Evolutionary conservation across 2,797 vertebrate species (phyloP).

Genomic region (Vespertilio murinus): DNA sequence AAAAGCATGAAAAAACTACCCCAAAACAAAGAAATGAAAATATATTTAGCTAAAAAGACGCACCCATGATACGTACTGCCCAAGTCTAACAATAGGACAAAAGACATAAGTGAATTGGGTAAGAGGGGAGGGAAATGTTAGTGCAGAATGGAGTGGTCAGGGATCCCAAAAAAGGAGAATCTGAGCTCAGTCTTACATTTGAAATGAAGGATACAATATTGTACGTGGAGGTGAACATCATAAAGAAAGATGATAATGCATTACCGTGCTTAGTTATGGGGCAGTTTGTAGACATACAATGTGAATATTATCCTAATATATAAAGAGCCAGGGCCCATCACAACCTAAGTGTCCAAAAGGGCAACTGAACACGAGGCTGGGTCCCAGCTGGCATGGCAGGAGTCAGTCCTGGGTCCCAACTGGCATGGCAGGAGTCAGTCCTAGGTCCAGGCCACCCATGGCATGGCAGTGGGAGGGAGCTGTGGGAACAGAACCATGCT

Average conservation of each 20-base stretch:
- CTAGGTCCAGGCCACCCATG: too few species aligned
- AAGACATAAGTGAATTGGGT: not conserved
- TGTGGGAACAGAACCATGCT: too few species aligned
- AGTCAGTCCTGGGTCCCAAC: too few species aligned
- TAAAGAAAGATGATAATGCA: not conserved
- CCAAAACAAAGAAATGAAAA: not conserved
- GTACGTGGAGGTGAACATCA: not conserved
- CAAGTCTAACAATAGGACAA: not conserved
- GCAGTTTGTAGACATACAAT: not conserved
- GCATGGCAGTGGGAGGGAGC: too few species aligned
- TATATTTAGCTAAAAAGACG: not conserved
- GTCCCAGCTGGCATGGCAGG: too few species aligned
- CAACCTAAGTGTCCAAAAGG: too few species aligned
- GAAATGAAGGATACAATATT: not conserved
- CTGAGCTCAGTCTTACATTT: not conserved
- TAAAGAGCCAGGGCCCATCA: too few species aligned
- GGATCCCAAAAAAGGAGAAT: not conserved
- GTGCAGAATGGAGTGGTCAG: not conserved
- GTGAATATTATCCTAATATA: not conserved
- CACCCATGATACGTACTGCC: not conserved
- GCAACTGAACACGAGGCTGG: too few species aligned
- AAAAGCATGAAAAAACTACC: not conserved
- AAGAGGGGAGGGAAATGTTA: not conserved
- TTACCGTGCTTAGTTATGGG: not conserved
- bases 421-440: too few species aligned